Percentiles rank a stretch among this genome's conserved stretches.
phyloP scores from a whole-genome alignment of 2,113 vertebrate species.

The Nothocercus julius region DNA sequence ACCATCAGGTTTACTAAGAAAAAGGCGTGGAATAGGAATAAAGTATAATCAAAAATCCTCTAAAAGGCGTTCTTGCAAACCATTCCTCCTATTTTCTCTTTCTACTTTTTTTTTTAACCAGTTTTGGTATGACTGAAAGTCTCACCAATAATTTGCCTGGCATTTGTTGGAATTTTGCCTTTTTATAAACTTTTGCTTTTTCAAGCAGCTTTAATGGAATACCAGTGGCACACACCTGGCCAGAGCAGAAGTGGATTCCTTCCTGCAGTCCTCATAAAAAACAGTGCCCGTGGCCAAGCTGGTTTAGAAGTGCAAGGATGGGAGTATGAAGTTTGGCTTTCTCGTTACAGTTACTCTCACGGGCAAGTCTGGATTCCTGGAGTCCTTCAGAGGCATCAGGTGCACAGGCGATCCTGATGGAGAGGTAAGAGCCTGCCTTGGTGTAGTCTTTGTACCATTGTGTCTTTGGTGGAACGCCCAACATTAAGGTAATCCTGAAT shows the following conservation, averaged over 20 bases:
- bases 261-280: background rate
- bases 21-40: background rate
- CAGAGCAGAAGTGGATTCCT: background rate
- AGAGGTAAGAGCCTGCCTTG: background rate
- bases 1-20: background rate
- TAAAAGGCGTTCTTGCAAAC: background rate
- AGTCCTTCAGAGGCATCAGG: background rate
- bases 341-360: background rate
- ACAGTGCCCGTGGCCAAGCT: background rate
- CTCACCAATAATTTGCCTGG: background rate
- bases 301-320: background rate
- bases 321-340: background rate
- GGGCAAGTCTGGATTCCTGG: background rate
- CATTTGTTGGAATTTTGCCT: background rate
- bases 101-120: background rate
- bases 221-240: fast-evolving
- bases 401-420: background rate
- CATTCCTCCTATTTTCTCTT: background rate
- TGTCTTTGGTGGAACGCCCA: background rate
- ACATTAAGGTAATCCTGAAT: background rate
- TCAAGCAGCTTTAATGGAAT: background rate
- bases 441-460: fast-evolving
- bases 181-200: background rate
- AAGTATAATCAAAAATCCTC: background rate
- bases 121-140: background rate